phyloP scores from a whole-genome alignment of 2,888 invertebrate genomes.

The Epistrophe grossulariae region DNA sequence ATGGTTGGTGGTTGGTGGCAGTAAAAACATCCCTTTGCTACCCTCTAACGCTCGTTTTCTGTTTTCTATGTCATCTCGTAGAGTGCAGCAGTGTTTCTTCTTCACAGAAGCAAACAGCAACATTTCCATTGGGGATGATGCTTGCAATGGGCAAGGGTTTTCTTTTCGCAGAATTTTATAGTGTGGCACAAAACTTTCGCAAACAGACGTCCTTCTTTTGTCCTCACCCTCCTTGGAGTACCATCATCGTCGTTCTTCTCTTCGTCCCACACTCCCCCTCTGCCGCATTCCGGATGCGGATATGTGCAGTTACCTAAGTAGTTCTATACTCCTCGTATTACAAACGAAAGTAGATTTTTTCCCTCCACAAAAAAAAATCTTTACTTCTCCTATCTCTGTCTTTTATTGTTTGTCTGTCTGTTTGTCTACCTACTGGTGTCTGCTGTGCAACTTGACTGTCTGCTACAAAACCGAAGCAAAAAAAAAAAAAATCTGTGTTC shows the following conservation, averaged over 20 bases:
- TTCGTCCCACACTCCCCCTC: background rate
- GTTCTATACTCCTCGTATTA: conserved; percentile 57
- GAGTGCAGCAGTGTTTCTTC: conserved; percentile 45
- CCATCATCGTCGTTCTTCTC: conserved; percentile 13
- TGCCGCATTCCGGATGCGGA: conserved; percentile 56
- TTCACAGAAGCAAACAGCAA: conserved; percentile 44
- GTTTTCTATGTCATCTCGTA: conserved; percentile 64
- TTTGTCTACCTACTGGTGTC: conserved; percentile 65
- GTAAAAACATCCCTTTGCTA: conserved; percentile 15
- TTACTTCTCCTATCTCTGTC: conserved; percentile 64
- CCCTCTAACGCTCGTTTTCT: conserved; percentile 24
- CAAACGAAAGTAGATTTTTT: conserved; percentile 67
- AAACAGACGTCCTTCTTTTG: conserved; percentile 73
- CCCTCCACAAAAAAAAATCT: conserved; percentile 12
- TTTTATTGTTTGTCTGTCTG: conserved; percentile 65
- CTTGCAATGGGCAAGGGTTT: conserved; percentile 16
- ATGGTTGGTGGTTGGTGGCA: background rate
- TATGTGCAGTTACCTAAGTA: conserved; percentile 70
- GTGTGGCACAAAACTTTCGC: conserved; percentile 67
- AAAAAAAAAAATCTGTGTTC: conserved; percentile 65
- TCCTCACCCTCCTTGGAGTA: conserved; percentile 50
- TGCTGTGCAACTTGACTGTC: conserved; percentile 66
- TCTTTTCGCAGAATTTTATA: conserved; percentile 58
- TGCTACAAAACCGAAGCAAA: conserved; percentile 57
- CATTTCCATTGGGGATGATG: conserved; percentile 31